A percentile compares a stretch with the other conserved stretches of the same genome.
Evolutionary conservation across 2,113 vertebrate species (phyloP).

Genomic region (Hippocampus comes): DNA sequence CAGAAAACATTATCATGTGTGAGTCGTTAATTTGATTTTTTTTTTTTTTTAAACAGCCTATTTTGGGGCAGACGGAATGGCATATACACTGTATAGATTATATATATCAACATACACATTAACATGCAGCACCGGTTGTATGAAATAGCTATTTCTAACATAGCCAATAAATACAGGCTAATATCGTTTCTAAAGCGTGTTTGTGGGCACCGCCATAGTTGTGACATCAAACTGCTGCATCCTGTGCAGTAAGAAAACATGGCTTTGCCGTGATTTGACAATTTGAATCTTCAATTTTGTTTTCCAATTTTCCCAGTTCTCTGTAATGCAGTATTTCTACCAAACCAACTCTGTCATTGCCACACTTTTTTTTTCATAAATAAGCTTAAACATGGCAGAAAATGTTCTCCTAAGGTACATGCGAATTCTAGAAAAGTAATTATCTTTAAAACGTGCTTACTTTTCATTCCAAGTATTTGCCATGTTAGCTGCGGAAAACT

Average conservation of each 20-base stretch:
- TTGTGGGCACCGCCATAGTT: neutral
- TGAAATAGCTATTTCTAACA: neutral
- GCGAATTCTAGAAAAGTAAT: slow-evolving; percentile 1
- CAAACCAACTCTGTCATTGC: neutral
- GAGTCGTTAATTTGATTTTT: neutral
- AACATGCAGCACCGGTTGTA: neutral
- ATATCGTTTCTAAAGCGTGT: neutral
- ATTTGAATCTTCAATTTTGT: neutral
- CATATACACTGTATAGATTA: neutral
- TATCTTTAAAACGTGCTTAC: slow-evolving; percentile 1
- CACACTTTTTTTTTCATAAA: neutral
- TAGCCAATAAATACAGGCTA: neutral
- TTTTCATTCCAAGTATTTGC: slow-evolving; percentile 1
- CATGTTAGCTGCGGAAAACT: slow-evolving; percentile 5
- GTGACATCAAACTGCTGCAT: neutral
- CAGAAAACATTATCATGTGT: neutral
- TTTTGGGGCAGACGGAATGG: neutral
- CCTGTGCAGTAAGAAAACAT: neutral
- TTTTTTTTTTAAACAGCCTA: neutral
- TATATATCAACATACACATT: neutral
- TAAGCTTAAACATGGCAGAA: neutral
- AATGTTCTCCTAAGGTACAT: neutral
- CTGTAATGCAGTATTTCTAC: neutral
- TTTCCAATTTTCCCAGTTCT: neutral
- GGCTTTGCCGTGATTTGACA: neutral